Base-by-base conservation (phyloP, 1,140 invertebrate genomes). In the Eulimnadia texana region DNA sequence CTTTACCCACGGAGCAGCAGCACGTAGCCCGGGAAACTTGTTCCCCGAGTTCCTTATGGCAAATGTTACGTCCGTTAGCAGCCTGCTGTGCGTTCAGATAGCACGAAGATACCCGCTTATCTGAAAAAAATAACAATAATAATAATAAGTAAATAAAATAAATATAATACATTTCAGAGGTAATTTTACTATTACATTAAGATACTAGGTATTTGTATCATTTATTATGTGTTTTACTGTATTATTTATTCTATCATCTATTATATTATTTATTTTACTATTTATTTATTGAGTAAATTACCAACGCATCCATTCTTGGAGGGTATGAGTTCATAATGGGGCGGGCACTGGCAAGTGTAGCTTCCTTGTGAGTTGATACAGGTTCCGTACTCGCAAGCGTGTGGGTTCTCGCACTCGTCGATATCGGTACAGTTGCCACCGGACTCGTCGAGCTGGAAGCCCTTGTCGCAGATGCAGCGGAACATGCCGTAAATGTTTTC, bases 401-500 rank as follows among this genome's bases (percentile, higher is more conserved):
- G 77, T 2, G 76, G 76, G 67, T 79, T 79, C 47, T 77, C 73
- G 70, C 80, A 83, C 67, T 82, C 80, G 67, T 82, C 77, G 57
- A 82, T 78, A 66, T 82, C 80, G 63, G 74, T 74, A 65, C 77
- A 77, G 64, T 78, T 78, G 13, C 76, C 79, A 63, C 84, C 84
- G 10, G 83, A 82, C 10, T 80, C 74, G 67, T 90, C 88, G 1
- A 90, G 75, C 67, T 86, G 84, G 71, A 86, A 93, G 0, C 89
- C 89, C 67, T 86, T 83, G 69, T 88, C 79, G 69, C 90, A 92
- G 64, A 86, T 81, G 70, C 88, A 93, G 51, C 83, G 79, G 72
- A 91, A 93, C 80, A 89, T 89, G 16, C 90, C 90, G 71, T 88
- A 85, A 1, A 86, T 83, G 71, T 94, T 94, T 68, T 89, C 86